Percentiles rank a stretch among this genome's conserved stretches.
Evolutionary conservation across 2,113 vertebrate species (phyloP).

Genomic region (Trachemys scripta): DNA sequence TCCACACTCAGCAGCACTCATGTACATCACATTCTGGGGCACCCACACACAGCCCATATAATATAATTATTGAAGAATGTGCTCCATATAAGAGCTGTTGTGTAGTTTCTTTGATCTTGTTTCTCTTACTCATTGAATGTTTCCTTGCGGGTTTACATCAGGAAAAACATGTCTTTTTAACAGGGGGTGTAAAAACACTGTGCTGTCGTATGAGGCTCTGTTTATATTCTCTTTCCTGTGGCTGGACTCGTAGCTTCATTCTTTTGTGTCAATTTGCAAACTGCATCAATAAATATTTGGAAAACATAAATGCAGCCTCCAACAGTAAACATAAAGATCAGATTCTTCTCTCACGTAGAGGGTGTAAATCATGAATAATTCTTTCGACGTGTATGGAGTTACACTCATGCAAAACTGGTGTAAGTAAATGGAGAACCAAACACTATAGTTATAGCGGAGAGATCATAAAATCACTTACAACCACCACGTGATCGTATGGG

Average conservation of each 20-base stretch:
- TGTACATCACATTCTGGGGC: background rate
- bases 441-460: background rate
- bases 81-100: background rate
- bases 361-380: background rate
- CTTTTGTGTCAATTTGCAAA: background rate
- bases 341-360: background rate
- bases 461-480: background rate
- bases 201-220: background rate
- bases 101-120: slow-evolving; percentile 17
- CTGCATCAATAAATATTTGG: slow-evolving; percentile 3
- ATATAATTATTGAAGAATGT: background rate
- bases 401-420: background rate
- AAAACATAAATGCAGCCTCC: background rate
- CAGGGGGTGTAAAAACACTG: slow-evolving; percentile 2
- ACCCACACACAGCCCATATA: background rate
- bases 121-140: background rate
- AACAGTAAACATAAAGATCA: background rate
- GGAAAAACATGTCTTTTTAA: slow-evolving; percentile 33
- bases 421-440: background rate
- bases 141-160: slow-evolving; percentile 12
- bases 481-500: fast-evolving
- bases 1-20: background rate
- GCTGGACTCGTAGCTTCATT: background rate
- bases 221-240: background rate
- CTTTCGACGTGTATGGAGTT: background rate